Evolutionary conservation across 2,113 vertebrate genomes (phyloP), one percentile per base, ranked within the genome.

Genomic region (Melanotaenia duboulayi): DNA sequence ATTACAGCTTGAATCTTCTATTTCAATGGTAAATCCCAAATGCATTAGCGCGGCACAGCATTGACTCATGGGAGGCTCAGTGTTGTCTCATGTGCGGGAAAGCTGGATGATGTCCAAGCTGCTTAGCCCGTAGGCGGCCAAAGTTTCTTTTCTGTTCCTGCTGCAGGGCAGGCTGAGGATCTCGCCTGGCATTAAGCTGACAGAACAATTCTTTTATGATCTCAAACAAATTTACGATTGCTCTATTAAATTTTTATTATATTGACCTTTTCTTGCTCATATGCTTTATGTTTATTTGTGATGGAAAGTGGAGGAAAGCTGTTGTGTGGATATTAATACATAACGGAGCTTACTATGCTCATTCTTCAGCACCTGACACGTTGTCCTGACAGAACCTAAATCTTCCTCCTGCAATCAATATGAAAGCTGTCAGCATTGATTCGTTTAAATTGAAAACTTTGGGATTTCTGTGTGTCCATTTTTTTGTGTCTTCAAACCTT

Each of bases 81-180:
- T 81, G 84, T 67, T 82, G 76, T 78, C 72, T 80, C 70, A 28
- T 28, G 49, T 77, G 78, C 65, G 73, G 37, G 59, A 65, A 78
- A 85, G 37, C 65, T 88, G 87, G 86, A 87, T 71, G 58, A 80
- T 62, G 84, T 88, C 87, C 86, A 81, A 88, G 78, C 84, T 75
- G 76, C 80, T 90, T 82, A 80, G 69, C 83, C 76, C 51, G 70
- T 64, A 78, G 80, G 81, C 40, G 6, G 65, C 83, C 75, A 85
- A 81, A 87, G 72, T 77, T 85, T 72, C 59, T 71, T 85, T 44
- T 78, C 46, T 57, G 48, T 79, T 64, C 54, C 76, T 39, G 16
- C 56, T 80, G 74, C 65, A 57, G 76, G 71, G 50, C 52, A 58
- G 56, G 48, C 50, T 77, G 55, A 68, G 80, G 61, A 80, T 79